A percentile compares a stretch with the other conserved stretches of the same genome.
phyloP scores from a whole-genome alignment of 2,888 invertebrate genomes.

The Hetaerina titia region DNA sequence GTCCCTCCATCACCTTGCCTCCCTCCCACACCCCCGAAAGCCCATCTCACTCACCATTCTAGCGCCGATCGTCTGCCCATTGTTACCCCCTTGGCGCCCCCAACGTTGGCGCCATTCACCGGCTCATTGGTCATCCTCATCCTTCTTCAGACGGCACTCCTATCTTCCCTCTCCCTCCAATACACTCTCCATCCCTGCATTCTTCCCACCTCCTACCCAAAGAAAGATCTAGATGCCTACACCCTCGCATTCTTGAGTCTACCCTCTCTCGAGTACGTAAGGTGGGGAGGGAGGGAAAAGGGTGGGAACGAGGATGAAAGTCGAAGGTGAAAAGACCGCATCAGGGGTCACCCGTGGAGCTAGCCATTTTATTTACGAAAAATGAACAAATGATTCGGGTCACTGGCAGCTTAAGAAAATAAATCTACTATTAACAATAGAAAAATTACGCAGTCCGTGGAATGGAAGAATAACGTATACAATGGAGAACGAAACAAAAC shows the following conservation, averaged over 20 bases:
- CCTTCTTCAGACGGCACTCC: constrained; percentile 77
- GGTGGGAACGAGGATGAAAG: not conserved
- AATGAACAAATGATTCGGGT: too few relatives aligned
- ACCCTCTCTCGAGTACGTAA: too few relatives aligned
- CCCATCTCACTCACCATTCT: too few relatives aligned
- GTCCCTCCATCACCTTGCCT: not conserved
- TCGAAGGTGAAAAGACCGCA: not conserved
- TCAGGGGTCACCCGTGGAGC: too few relatives aligned
- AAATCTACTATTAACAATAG: too few relatives aligned
- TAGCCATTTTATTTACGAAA: too few relatives aligned
- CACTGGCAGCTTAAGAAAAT: too few relatives aligned
- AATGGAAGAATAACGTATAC: too few relatives aligned
- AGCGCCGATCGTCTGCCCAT: constrained; percentile 4
- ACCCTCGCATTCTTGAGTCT: constrained; percentile 72
- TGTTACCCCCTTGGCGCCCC: constrained; percentile 30
- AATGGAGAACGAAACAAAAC: too few relatives aligned
- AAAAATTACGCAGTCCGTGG: too few relatives aligned
- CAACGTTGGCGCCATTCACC: constrained; percentile 21
- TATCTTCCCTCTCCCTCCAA: constrained; percentile 79
- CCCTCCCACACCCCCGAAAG: not conserved
- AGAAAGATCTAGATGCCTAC: not conserved
- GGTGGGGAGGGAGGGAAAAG: not conserved
- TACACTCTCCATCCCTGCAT: constrained; percentile 76
- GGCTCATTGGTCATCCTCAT: constrained; percentile 73
- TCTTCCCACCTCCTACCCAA: not conserved